Evolutionary conservation across 2,888 invertebrate species (phyloP), one percentile per base, ranked within the genome.

Genomic region (Fissipunctia ypsillon): DNA sequence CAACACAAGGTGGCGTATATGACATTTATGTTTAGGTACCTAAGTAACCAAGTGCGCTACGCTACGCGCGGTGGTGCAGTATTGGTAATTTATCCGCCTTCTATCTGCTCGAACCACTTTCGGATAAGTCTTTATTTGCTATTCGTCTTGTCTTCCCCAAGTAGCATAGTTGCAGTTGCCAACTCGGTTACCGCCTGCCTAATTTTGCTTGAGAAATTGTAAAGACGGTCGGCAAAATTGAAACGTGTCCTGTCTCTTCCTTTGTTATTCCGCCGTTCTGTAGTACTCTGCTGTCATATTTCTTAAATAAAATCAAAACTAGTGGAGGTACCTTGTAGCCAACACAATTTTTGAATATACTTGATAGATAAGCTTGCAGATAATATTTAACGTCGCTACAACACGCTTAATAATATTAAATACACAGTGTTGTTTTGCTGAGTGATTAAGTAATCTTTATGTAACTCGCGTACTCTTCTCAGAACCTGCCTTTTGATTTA

Each of bases 101-200:
- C 84, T 86, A 84, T 89, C 88, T 56, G 70, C 57, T 52, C 59
- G 70, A 80, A 81, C 76, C 78, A 76, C 80, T 77, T 83, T 74
- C 67, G 76, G 86, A 86, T 86, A 84, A 85, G 78, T 88, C 83
- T 88, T 86, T 88, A 88, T 90, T 88, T 87, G 84, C 84, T 80
- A 86, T 87, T 76, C 83, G 81, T 87, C 85, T 87, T 87, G 75
- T 82, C 78, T 84, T 66, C 67, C 71, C 68, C 67, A 78, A 83
- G 78, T 78, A 85, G 74, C 79, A 76, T 74, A 72, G 87, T 81
- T 83, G 79, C 79, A 79, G 77, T 82, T 82, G 79, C 87, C 84
- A 81, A 76, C 82, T 77, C 76, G 72, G 75, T 83, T 85, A 78
- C 81, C 60, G 68, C 69, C 77, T 78, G 84, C 80, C 79, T 82